These are phyloP conservation scores for Ormyrus labotus DNA, from an alignment of 2,888 invertebrate species.

Conservation along the genomic window DNA sequence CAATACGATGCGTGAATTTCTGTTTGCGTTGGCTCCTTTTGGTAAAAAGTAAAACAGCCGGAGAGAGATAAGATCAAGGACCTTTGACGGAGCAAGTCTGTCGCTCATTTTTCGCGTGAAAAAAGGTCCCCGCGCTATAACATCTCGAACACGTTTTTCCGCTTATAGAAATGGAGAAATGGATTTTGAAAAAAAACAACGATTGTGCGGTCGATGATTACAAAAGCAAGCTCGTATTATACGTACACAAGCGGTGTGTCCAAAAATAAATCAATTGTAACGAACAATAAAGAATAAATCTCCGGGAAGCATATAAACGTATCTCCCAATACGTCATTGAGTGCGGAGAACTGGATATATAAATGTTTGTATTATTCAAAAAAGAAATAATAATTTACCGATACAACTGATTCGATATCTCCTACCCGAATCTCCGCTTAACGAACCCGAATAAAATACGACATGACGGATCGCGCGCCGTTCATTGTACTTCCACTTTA, in stretches of 20 bases:
- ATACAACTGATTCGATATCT: conserved; percentile 26
- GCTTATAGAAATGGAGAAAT: too few species aligned
- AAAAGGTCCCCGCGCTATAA: too few species aligned
- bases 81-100: too few species aligned
- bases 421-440: conserved; percentile 15
- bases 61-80: too few species aligned
- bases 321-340: conserved; percentile 24
- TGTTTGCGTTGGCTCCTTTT: too few species aligned
- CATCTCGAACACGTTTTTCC: too few species aligned
- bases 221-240: neutral
- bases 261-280: conserved; percentile 30
- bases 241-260: neutral
- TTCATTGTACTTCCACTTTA: conserved; percentile 32
- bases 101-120: too few species aligned
- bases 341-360: conserved; percentile 5
- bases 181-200: neutral
- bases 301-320: neutral
- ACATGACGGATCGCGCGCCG: conserved; percentile 33
- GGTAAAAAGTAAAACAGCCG: too few species aligned
- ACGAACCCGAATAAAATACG: conserved; percentile 38
- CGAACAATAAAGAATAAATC: conserved; percentile 24
- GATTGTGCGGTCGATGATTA: conserved; percentile 18
- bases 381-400: conserved; percentile 44
- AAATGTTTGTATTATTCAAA: conserved; percentile 23
- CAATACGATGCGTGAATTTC: too few species aligned